Conservation (phyloP, 2,888 invertebrate genomes). For the Athrips mouffetella region DNA sequence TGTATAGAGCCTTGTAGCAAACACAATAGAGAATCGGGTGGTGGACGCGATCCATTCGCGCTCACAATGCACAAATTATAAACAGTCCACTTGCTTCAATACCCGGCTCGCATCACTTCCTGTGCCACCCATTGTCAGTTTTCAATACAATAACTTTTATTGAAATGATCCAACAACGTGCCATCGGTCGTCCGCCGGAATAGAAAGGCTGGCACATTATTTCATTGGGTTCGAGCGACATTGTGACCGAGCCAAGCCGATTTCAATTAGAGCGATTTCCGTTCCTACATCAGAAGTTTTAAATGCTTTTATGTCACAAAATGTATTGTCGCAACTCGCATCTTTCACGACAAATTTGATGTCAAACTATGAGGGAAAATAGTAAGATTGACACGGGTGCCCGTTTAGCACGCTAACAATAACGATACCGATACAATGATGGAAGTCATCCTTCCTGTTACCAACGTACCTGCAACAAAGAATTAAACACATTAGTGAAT, state of each 20-base stretch:
- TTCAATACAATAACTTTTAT: slow-evolving; percentile 77
- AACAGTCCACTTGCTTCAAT: slow-evolving; percentile 75
- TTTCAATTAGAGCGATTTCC: slow-evolving; percentile 68
- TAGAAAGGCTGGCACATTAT: slow-evolving; percentile 56
- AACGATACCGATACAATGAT: slow-evolving; percentile 34
- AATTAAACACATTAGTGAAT: slow-evolving; percentile 22
- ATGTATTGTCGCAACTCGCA: slow-evolving; percentile 14
- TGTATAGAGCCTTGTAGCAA: slow-evolving; percentile 17
- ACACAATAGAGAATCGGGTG: slow-evolving; percentile 51
- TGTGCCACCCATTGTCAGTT: slow-evolving; percentile 69
- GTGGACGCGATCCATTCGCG: slow-evolving; percentile 62
- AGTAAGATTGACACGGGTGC: slow-evolving; percentile 35
- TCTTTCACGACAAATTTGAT: slow-evolving; percentile 57
- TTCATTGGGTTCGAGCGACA: slow-evolving; percentile 64
- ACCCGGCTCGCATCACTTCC: slow-evolving; percentile 72
- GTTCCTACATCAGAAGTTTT: slow-evolving; percentile 56
- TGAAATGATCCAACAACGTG: slow-evolving; percentile 72
- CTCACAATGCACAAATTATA: slow-evolving; percentile 75
- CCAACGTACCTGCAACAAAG: slow-evolving; percentile 62
- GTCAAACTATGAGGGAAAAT: slow-evolving; percentile 41
- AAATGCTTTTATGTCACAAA: slow-evolving; percentile 41
- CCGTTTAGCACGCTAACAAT: slow-evolving; percentile 44
- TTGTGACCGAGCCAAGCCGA: slow-evolving; percentile 60
- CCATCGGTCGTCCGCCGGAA: slow-evolving; percentile 36
- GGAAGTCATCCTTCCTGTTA: slow-evolving; percentile 49